Conservation (phyloP, 2,797 vertebrate genomes). For the Darevskia mixta region DNA sequence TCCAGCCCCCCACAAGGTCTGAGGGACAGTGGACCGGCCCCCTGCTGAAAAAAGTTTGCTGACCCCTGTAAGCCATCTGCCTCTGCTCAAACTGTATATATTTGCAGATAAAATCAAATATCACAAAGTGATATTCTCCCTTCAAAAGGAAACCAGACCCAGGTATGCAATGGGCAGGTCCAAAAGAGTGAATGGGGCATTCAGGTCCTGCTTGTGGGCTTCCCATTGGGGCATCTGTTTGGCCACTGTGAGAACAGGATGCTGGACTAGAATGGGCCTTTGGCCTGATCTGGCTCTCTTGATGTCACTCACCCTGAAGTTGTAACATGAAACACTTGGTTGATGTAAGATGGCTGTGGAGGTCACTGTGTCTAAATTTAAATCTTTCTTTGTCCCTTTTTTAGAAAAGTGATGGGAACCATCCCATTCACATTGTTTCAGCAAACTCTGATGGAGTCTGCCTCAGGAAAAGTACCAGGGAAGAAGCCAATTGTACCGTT, state of each 20-base stretch:
- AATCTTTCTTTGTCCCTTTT: slow-evolving; percentile 28
- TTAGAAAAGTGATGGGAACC: slow-evolving; percentile 45
- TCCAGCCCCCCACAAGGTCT: too few relatives aligned
- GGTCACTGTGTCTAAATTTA: slow-evolving; percentile 62
- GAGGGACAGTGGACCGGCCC: too few relatives aligned
- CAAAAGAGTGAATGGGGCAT: too few relatives aligned
- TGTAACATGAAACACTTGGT: slow-evolving; percentile 28
- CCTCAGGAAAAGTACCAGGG: slow-evolving; percentile 60
- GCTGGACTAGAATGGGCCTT: not conserved
- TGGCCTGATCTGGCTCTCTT: slow-evolving; percentile 19
- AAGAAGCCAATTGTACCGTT: slow-evolving; percentile 57
- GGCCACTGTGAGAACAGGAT: not conserved
- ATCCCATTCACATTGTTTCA: slow-evolving; percentile 61
- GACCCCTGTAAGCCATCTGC: too few relatives aligned
- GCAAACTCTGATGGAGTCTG: slow-evolving; percentile 43
- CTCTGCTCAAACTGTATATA: too few relatives aligned
- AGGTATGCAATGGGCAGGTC: too few relatives aligned
- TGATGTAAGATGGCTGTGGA: slow-evolving; percentile 40
- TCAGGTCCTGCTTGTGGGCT: not conserved
- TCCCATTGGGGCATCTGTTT: not conserved
- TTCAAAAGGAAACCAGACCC: too few relatives aligned
- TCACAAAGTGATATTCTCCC: too few relatives aligned
- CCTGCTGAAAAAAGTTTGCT: too few relatives aligned
- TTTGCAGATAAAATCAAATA: too few relatives aligned
- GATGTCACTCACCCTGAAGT: not conserved